Evolutionary conservation across 2,113 vertebrate species (phyloP).

Genomic region (Mobula birostris): DNA sequence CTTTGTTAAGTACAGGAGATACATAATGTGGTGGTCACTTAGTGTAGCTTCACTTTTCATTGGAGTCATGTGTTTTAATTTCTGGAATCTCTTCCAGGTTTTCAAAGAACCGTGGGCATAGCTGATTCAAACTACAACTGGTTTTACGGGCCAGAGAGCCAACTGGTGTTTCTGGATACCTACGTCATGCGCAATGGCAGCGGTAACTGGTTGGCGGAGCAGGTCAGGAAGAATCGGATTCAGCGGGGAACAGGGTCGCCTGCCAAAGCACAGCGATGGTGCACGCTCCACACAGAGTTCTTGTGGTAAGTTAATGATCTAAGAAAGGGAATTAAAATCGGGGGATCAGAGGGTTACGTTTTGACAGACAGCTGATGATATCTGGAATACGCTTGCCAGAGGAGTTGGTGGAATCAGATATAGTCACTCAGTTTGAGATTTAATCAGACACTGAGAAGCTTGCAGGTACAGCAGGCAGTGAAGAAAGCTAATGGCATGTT

Average conservation of each 20-base stretch:
- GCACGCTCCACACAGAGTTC: slow-evolving; percentile 96
- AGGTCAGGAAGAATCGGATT: slow-evolving; percentile 79
- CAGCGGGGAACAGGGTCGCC: slow-evolving; percentile 80
- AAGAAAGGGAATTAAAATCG: slow-evolving; percentile 15
- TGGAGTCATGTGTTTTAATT: neutral
- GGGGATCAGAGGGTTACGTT: neutral
- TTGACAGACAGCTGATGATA: neutral
- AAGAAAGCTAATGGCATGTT: too few relatives aligned
- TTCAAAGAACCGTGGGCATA: slow-evolving; percentile 89
- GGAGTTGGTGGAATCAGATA: too few relatives aligned
- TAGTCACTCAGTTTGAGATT: too few relatives aligned
- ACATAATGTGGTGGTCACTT: too few relatives aligned
- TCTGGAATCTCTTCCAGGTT: slow-evolving; percentile 58
- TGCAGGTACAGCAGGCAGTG: too few relatives aligned
- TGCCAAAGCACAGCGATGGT: slow-evolving; percentile 91
- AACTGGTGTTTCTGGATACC: slow-evolving; percentile 90
- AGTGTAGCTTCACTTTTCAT: neutral
- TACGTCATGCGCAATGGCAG: slow-evolving; percentile 94
- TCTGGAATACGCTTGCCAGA: too few relatives aligned
- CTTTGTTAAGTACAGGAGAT: too few relatives aligned
- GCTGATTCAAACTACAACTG: slow-evolving; percentile 99
- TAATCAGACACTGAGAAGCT: too few relatives aligned
- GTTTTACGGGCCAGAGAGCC: slow-evolving; percentile 98
- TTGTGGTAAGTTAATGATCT: slow-evolving; percentile 72
- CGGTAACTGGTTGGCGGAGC: slow-evolving; percentile 90